Evolutionary conservation across 2,888 invertebrate species (phyloP).

Genomic region (Calameuta filiformis): DNA sequence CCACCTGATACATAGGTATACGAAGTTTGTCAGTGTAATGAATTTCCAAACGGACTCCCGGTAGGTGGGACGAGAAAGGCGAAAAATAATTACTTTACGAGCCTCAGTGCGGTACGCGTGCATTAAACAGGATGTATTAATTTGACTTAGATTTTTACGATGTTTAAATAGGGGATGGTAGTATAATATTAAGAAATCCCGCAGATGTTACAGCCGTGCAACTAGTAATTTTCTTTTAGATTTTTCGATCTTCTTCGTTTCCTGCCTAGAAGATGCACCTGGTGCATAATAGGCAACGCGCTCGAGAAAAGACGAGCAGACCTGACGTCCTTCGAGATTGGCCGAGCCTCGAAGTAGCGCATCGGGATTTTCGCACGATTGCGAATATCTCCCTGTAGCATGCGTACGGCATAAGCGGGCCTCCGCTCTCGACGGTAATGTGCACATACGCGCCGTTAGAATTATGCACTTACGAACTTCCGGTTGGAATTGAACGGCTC

Average conservation of each 20-base stretch:
- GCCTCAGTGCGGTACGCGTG: neutral
- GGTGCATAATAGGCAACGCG: neutral
- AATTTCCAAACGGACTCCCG: constrained; percentile 1
- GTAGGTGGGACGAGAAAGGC: constrained; percentile 19
- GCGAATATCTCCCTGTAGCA: neutral
- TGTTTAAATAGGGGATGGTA: neutral
- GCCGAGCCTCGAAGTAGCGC: constrained; percentile 31
- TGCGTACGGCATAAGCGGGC: neutral
- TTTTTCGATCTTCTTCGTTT: neutral
- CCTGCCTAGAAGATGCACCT: neutral
- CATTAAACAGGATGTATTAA: neutral
- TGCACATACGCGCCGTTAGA: constrained; percentile 23
- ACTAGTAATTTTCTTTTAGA: neutral
- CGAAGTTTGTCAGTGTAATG: neutral
- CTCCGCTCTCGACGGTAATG: neutral
- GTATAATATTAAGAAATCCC: neutral
- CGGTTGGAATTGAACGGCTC: constrained; percentile 21
- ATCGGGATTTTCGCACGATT: constrained; percentile 25
- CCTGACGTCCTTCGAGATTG: constrained; percentile 32
- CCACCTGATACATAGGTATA: neutral
- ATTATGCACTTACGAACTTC: constrained; percentile 40
- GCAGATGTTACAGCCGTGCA: neutral
- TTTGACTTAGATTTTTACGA: neutral
- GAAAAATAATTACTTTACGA: neutral
- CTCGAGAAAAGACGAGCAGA: neutral